Conservation (phyloP, 1,140 invertebrate species). For the Mesaphorura yosii region DNA sequence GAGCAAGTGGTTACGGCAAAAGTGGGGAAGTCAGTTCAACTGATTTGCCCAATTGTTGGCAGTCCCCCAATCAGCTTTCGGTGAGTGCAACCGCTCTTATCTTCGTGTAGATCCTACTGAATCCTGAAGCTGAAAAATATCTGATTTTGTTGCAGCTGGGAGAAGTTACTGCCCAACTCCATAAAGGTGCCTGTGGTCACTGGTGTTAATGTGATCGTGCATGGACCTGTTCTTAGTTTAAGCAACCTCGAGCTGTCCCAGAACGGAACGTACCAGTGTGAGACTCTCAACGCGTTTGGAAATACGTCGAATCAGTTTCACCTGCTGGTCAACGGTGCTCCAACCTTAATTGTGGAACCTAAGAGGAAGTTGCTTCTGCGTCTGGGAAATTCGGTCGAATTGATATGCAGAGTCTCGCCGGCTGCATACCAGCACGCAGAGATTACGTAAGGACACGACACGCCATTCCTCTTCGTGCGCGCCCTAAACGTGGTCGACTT, state of each 20-base stretch:
- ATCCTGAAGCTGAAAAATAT: neutral
- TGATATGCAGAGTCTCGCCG: slow-evolving; percentile 39
- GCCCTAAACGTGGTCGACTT: neutral
- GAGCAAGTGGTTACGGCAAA: slow-evolving; percentile 11
- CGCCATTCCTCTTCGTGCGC: neutral
- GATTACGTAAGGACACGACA: neutral
- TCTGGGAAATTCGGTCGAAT: slow-evolving; percentile 43
- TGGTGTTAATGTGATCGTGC: slow-evolving; percentile 12
- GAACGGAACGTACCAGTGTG: slow-evolving; percentile 40
- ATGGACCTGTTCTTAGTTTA: slow-evolving; percentile 21
- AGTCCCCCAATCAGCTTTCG: slow-evolving; percentile 18
- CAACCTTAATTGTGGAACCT: slow-evolving; percentile 46
- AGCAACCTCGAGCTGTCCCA: slow-evolving; percentile 25
- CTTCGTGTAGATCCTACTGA: no score
- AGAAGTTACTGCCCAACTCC: neutral
- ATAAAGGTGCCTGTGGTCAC: slow-evolving; percentile 1
- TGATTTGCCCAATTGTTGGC: slow-evolving; percentile 15
- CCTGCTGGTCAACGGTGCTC: slow-evolving; percentile 40
- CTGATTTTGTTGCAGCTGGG: slow-evolving; percentile 3
- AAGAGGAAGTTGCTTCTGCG: slow-evolving; percentile 43
- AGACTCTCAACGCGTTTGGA: slow-evolving; percentile 48
- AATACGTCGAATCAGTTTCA: slow-evolving; percentile 46
- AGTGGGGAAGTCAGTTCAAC: slow-evolving; percentile 7
- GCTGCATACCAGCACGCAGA: neutral
- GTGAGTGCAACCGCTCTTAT: slow-evolving; percentile 12